Evolutionary conservation across 2,113 vertebrate species (phyloP), one percentile per base, ranked within the genome.

Genomic region (Rhinogobius similis): DNA sequence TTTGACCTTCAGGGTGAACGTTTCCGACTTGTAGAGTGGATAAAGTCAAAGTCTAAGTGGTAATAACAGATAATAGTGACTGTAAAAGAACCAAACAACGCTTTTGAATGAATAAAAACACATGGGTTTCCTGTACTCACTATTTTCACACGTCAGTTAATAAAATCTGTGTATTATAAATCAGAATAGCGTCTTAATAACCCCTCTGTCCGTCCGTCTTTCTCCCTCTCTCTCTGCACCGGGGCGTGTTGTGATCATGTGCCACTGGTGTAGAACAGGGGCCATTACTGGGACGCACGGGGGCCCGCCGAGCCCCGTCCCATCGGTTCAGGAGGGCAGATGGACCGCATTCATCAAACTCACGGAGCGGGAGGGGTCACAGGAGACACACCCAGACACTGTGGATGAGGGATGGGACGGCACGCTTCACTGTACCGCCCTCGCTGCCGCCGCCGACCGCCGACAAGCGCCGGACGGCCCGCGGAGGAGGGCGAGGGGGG

Each of bases 261-360:
- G 81, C 73, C 78, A 83, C 76, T 83, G 86, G 79, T 94, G 92
- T 92, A 93, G 94, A 95, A 95, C 94, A 93, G 92, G 65, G 65
- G 93, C 90, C 93, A 94, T 94, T 94, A 94, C 90, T 93, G 84
- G 91, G 87, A 93, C 89, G 90, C 90, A 89, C 87, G 84, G 82
- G 81, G 89, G 89, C 92, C 92, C 87, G 90, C 90, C 94, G 93
- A 91, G 91, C 92, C 77, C 89, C 93, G 92, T 88, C 83, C 59
- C 86, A 66, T 76, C 36, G 91, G 94, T 95, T 95, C 94, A 96
- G 91, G 84, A 96, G 94, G 95, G 94, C 94, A 95, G 89, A 94
- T 94, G 94, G 91, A 93, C 88, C 75, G 91, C 94, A 96, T 96
- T 94, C 92, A 94, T 96, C 95, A 96, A 93, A 95, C 85, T 94